Conservation (phyloP, 2,113 vertebrate genomes). For the Planiliza haematocheilus region DNA sequence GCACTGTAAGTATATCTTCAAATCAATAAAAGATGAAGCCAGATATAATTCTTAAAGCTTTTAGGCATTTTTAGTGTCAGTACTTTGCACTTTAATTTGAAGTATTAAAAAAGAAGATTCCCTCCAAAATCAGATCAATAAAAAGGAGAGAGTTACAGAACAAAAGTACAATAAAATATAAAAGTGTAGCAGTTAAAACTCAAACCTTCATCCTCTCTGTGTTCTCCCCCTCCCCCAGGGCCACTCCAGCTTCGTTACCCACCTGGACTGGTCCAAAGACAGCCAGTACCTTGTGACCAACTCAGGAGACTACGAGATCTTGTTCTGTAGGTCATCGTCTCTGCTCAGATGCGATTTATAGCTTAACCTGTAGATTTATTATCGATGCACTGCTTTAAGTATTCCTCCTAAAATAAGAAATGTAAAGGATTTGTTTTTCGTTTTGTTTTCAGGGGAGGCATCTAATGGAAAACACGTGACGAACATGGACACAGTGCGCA, state of each 20-base stretch:
- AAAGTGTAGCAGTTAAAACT: too few species aligned
- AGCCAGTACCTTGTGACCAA: slow-evolving; percentile 91
- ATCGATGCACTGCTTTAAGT: background rate
- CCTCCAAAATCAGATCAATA: too few species aligned
- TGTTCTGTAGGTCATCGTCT: slow-evolving; percentile 86
- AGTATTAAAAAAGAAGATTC: too few species aligned
- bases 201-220: rapidly evolving
- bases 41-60: too few species aligned
- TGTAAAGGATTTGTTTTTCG: too few species aligned
- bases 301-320: slow-evolving; percentile 93
- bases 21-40: too few species aligned
- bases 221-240: slow-evolving; percentile 76
- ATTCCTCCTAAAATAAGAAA: too few species aligned
- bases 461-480: slow-evolving; percentile 89
- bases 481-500: slow-evolving; percentile 85
- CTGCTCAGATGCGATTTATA: background rate
- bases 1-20: slow-evolving; percentile 76
- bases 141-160: too few species aligned
- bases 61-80: too few species aligned
- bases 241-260: slow-evolving; percentile 93
- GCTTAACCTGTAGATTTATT: background rate
- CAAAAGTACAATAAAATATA: too few species aligned
- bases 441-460: slow-evolving; percentile 81
- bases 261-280: slow-evolving; percentile 90
- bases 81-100: too few species aligned